phyloP scores from a whole-genome alignment of 2,113 vertebrate genomes.

The Ptychochromis oligacanthus region DNA sequence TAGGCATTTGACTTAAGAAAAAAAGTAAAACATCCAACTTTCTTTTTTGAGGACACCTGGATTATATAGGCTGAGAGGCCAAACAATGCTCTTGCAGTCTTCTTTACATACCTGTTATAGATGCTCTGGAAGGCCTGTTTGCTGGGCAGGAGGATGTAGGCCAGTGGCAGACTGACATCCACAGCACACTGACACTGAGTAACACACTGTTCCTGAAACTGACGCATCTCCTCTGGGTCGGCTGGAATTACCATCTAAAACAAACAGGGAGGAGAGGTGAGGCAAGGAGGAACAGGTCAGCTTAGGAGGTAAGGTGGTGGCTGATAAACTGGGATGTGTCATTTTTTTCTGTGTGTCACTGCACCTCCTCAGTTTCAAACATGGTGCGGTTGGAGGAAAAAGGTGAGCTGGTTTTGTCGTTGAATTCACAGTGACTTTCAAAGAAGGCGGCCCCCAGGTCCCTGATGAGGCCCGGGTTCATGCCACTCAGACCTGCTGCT shows the following conservation, averaged over 20 bases:
- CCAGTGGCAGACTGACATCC: conserved; percentile 84
- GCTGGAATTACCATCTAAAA: conserved; percentile 93
- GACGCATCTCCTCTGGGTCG: conserved; percentile 88
- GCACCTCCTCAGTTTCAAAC: conserved; percentile 93
- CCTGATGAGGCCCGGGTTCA: conserved; percentile 76
- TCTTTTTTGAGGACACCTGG: background rate
- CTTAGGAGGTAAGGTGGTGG: background rate
- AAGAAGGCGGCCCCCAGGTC: conserved; percentile 82
- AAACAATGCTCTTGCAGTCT: background rate
- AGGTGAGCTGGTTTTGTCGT: conserved; percentile 85
- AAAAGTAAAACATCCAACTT: background rate
- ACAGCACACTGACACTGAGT: conserved; percentile 85
- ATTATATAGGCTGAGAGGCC: background rate
- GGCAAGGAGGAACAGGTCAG: background rate
- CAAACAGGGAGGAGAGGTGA: background rate
- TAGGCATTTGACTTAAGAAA: background rate
- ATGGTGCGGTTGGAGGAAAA: conserved; percentile 94
- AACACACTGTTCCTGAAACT: conserved; percentile 88
- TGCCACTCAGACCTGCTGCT: conserved; percentile 57
- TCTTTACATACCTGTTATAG: conserved; percentile 86
- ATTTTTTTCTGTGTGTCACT: background rate
- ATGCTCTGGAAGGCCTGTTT: conserved; percentile 91
- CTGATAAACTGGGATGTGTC: background rate
- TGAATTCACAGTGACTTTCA: conserved; percentile 89
- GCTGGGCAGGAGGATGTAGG: conserved; percentile 87